Evolutionary conservation across 2,113 vertebrate species (phyloP).

Genomic region (Pyxicephalus adspersus): DNA sequence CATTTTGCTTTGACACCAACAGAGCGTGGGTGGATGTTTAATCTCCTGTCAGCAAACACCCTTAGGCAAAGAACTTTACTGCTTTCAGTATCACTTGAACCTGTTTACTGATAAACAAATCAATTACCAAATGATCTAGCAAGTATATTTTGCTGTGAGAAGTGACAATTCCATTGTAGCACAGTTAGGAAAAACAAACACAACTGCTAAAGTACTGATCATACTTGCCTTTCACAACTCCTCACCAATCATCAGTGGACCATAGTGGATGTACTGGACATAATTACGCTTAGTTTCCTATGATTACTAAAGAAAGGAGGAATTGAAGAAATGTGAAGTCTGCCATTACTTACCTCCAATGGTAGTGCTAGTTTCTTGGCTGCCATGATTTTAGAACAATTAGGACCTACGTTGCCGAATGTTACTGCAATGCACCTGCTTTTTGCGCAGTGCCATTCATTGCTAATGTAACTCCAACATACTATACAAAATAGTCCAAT

Average conservation of each 20-base stretch:
- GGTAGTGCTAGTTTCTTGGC: too few relatives aligned
- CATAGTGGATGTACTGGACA: neutral
- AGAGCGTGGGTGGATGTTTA: conserved; percentile 1
- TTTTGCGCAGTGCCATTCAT: too few relatives aligned
- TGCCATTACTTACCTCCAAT: too few relatives aligned
- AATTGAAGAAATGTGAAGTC: too few relatives aligned
- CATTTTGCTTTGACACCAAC: too few relatives aligned
- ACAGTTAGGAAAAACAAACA: neutral
- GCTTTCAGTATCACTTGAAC: conserved; percentile 22
- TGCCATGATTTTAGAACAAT: too few relatives aligned
- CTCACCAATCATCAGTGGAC: neutral
- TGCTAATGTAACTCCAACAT: too few relatives aligned
- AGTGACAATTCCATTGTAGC: conserved; percentile 14
- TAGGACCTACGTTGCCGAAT: too few relatives aligned
- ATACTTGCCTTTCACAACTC: neutral
- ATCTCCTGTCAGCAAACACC: neutral
- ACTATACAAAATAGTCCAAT: too few relatives aligned
- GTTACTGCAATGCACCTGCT: too few relatives aligned
- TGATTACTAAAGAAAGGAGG: too few relatives aligned
- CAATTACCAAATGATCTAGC: conserved; percentile 26
- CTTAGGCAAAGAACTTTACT: conserved; percentile 11
- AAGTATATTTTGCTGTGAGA: neutral
- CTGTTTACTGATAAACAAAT: conserved; percentile 36
- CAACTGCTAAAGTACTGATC: neutral
- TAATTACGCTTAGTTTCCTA: neutral